These are phyloP conservation scores for Alauda arvensis DNA, from an alignment of 2,797 vertebrate species.

Conservation along the genomic window DNA sequence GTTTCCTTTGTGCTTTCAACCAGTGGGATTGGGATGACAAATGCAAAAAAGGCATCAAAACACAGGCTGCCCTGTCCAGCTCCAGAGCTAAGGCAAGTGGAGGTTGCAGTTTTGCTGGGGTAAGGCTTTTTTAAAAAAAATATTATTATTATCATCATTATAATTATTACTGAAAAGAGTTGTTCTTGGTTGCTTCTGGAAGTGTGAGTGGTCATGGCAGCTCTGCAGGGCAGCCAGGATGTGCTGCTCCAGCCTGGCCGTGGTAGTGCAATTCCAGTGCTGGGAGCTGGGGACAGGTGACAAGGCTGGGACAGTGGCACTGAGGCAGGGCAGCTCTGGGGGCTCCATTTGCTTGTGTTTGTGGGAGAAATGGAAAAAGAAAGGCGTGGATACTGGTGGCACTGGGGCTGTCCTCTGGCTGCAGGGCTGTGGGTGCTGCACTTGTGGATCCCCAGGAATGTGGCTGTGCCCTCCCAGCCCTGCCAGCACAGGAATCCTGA, in stretches of 20 bases:
- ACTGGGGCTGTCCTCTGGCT: not conserved
- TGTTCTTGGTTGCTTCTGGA: not conserved
- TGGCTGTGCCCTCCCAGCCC: not conserved
- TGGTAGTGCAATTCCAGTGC: slow-evolving; percentile 25
- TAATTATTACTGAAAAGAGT: not conserved
- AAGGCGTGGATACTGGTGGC: not conserved
- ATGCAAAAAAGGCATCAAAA: slow-evolving; percentile 3
- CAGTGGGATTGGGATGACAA: slow-evolving; percentile 20
- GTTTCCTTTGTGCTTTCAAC: slow-evolving; percentile 53
- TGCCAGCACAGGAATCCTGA: not conserved
- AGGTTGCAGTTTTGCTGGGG: slow-evolving; percentile 53
- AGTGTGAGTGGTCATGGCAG: slow-evolving; percentile 26
- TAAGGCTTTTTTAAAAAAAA: not conserved
- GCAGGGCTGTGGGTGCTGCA: not conserved
- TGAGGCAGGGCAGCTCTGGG: not conserved
- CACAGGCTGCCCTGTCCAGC: slow-evolving; percentile 39
- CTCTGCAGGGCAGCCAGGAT: not conserved
- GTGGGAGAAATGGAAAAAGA: not conserved
- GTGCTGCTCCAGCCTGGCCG: slow-evolving; percentile 1
- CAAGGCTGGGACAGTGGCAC: accelerated
- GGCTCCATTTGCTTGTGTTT: accelerated
- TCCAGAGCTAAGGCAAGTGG: slow-evolving; percentile 12
- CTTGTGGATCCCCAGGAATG: not conserved
- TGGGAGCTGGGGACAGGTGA: not conserved
- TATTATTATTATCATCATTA: not conserved